Base-by-base conservation (phyloP, 2,888 invertebrate species). In the Lacanobia wlatinum region DNA sequence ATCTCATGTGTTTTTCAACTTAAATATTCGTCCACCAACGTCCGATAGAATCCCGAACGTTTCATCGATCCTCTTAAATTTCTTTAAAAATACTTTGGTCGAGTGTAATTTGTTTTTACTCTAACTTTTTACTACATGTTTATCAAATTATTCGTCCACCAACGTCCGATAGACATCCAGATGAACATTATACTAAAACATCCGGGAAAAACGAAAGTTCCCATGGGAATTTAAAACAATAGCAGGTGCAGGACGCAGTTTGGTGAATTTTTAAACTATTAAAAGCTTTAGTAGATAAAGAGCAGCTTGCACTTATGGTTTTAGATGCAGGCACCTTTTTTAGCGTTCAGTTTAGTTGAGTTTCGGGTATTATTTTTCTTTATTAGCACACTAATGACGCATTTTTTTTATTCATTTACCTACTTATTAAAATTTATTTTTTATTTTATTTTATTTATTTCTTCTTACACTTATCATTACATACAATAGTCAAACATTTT, bases 151-250 rank as follows among this genome's bases (percentile, higher is more conserved):
- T 34, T 4, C 2, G 34, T 46, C 23, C 7, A 34, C 18, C 0
- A 46, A 38, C 6, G 16, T 38, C 14, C 46, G 34, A 81, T 59
- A 71, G 48, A 65, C 43, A 73, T 65, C 76, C 82, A 86, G 80
- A 84, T 86, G 84, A 80, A 64, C 68, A 52, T 58, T n/a, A 53
- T 73, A 60, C 55, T 63, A 62, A 67, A 83, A 78, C 80, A 83
- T 85, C 77, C 85, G 83, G 80, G 74, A 70, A 84, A 85, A 81
- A 76, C 62, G 5, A 23, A 46, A 59, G 78, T 83, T 86, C 85
- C 72, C 87, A 76, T 86, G 85, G 62, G 83, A 84, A 78, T 72
- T 64, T 70, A 65, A 71, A 84, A 81, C 78, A 83, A 80, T 60
- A 66, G 73, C 78, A 80, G 86, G 80, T 80, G 82, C 55, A 48